Evolutionary conservation across 1,140 invertebrate genomes (phyloP).

Genomic region (Stegodyphus mimosarum): DNA sequence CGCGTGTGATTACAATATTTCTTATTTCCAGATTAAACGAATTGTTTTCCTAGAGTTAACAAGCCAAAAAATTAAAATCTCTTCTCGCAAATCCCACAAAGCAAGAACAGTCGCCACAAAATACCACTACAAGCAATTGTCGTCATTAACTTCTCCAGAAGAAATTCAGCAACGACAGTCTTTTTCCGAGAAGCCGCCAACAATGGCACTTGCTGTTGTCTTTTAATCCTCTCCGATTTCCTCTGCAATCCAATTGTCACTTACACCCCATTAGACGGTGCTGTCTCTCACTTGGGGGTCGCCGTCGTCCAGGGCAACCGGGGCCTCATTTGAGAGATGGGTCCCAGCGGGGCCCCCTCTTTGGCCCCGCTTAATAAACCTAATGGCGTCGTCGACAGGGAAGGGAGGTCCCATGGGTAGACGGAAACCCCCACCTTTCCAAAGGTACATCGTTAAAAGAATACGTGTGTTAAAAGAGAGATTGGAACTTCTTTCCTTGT

Average conservation of each 20-base stretch:
- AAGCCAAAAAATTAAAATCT: too few relatives aligned
- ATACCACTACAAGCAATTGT: too few relatives aligned
- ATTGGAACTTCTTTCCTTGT: not conserved
- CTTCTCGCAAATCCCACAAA: too few relatives aligned
- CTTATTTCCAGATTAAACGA: too few relatives aligned
- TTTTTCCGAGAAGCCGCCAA: not conserved
- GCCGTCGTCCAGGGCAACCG: conserved; percentile 2
- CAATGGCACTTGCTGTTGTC: not conserved
- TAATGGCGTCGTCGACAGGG: conserved; percentile 23
- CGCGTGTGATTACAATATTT: too few relatives aligned
- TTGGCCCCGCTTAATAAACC: conserved; percentile 49
- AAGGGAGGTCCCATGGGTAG: too few relatives aligned
- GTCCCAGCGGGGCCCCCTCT: conserved; percentile 4
- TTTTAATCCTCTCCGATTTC: conserved; percentile 31
- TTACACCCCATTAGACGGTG: conserved; percentile 28
- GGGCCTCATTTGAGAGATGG: conserved; percentile 38
- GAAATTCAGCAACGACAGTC: not conserved
- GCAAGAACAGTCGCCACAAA: too few relatives aligned
- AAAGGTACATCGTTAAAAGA: not conserved
- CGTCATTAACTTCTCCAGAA: not conserved
- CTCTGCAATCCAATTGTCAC: conserved; percentile 40
- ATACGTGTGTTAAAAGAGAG: not conserved
- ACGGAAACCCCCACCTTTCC: not conserved
- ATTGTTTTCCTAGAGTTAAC: too few relatives aligned
- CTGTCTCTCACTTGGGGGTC: conserved; percentile 5